Base-by-base conservation (phyloP, 2,113 vertebrate genomes). In the Ictidomys tridecemlineatus region DNA sequence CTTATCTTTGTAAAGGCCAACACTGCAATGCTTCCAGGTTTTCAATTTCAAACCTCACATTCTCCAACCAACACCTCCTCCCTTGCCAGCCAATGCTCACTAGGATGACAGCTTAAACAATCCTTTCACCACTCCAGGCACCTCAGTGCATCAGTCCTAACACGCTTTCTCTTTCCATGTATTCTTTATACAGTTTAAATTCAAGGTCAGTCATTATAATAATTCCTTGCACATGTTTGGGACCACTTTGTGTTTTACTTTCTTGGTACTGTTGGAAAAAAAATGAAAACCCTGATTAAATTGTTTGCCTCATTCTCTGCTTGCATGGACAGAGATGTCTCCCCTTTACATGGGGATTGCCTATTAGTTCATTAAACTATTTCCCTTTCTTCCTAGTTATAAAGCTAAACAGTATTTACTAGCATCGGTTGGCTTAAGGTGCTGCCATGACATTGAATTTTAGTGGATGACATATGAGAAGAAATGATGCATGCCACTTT, bases 391-490 rank as follows among this genome's bases (percentile, higher is more conserved):
- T 37, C 0, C 16, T 22, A 1, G 30, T 32, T 56, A 63, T 11
- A 56, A 91, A 92, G n/a, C 42, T 94, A 92, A 93, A 77, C 3
- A 72, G 65, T 69, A 74, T 63, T 93, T 89, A 32, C 32, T 20
- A n/a, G n/a, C 22, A 48, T 63, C 18, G 37, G 7, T 45, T 89
- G 30, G 69, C 14, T 74, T 53, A 72, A 63, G 17, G 28, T 72
- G 5, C 34, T 51, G 6, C 34, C 13, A n/a, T 67, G 77, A 39
- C 26, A 84, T 48, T 89, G 53, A 70, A 78, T 84, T 83, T 96
- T 88, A 88, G 17, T 30, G 26, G 32, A 45, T 69, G 56, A 63
- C 42, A 65, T 88, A 17, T 91, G 13, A 83, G 4, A 51, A 83
- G 74, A 88, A 91, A 53, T 53, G 24, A 63, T 65, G 3, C 12